phyloP scores from a whole-genome alignment of 2,888 invertebrate species.

The Litoditis marina region DNA sequence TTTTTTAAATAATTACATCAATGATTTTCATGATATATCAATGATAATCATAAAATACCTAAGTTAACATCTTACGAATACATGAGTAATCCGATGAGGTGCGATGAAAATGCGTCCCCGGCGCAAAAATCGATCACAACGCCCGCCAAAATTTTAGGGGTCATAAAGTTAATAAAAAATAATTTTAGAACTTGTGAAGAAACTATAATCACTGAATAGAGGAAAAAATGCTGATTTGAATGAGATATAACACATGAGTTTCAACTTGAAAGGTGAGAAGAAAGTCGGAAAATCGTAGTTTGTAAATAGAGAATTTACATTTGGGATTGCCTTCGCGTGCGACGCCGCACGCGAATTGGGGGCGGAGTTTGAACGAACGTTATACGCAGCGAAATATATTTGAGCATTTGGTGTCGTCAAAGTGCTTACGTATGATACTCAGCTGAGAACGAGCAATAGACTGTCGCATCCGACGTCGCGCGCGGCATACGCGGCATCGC shows the following conservation, averaged over 20 bases:
- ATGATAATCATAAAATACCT: too few species aligned
- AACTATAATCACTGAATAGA: neutral
- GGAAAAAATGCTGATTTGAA: neutral
- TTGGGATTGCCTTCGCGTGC: conserved; percentile 11
- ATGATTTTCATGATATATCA: too few species aligned
- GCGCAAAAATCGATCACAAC: too few species aligned
- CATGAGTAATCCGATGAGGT: too few species aligned
- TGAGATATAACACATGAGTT: conserved; percentile 3
- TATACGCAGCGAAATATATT: conserved; percentile 43
- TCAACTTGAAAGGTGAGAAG: neutral
- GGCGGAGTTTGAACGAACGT: conserved; percentile 29
- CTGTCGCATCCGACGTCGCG: conserved; percentile 22
- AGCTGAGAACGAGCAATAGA: conserved; percentile 19
- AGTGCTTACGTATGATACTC: conserved; percentile 21
- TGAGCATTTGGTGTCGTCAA: conserved; percentile 13
- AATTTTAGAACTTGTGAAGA: neutral
- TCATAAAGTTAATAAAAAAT: neutral
- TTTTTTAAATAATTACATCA: too few species aligned
- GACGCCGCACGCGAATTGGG: conserved; percentile 15
- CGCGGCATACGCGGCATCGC: conserved; percentile 5
- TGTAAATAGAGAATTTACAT: conserved; percentile 6
- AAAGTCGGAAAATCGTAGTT: neutral
- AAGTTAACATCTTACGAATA: too few species aligned
- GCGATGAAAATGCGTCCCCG: too few species aligned
- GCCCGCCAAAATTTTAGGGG: neutral